Evolutionary conservation across 2,888 invertebrate genomes (phyloP), one percentile per base, ranked within the genome.

Genomic region (Notodonta dromedarius): DNA sequence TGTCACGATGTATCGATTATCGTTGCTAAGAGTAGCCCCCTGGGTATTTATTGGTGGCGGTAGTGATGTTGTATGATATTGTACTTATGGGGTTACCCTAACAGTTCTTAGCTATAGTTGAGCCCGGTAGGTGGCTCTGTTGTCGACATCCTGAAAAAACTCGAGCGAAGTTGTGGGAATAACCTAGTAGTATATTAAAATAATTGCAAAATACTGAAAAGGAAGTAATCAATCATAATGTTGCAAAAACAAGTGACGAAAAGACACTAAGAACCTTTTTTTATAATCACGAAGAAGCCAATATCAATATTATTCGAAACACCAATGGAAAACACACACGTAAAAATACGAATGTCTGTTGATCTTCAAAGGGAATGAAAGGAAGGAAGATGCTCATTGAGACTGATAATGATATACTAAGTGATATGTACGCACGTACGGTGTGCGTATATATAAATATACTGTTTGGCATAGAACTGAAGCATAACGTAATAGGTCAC

Each of bases 381-480:
- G 63, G 56, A 65, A 63, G 63, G 63, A 63, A 63, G 50, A 54
- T 56, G 57, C 55, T 40, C 57, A 60, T 72, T 70, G 58, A 62
- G 13, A 51, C 44, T 62, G 65, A 72, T 67, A 74, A 65, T 69
- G 58, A 68, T 67, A 65, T 1, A 48, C 35, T 35, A 14, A 24
- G 24, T 24, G 2, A 16, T 32, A 52, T 2, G 32, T 7, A 52
- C n/a, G 52, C 32, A 9, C 60, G 70, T 56, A 71, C 66, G 61
- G 60, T 57, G 35, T 44, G 62, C 57, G 66, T 71, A 71, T 66
- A n/a, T n/a, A n/a, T n/a, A 65, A 71, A 76, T 77, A 80, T 61
- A 65, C 58, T 69, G 70, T 73, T 80, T 82, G 79, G 80, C 77
- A 76, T 77, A 69, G 64, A 77, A 69, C 61, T 66, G 65, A 63